phyloP scores from a whole-genome alignment of 2,888 invertebrate genomes.

The Netelia fuscicornis region DNA sequence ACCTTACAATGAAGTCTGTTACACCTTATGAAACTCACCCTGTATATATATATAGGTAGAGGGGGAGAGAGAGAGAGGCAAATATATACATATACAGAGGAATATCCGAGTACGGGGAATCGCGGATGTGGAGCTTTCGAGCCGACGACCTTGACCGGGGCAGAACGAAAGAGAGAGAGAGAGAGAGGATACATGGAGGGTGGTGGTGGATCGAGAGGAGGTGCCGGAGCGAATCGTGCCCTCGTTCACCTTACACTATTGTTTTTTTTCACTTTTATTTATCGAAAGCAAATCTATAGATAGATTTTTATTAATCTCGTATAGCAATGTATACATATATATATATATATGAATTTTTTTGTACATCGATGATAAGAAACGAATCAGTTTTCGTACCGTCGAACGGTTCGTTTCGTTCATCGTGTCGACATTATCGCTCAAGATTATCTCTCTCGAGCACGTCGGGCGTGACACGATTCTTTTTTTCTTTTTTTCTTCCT shows the following conservation, averaged over 20 bases:
- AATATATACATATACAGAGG: constrained; percentile 19
- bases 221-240: constrained; percentile 63
- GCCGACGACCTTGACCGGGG: constrained; percentile 72
- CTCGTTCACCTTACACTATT: constrained; percentile 63
- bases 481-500: constrained; percentile 16
- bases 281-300: constrained; percentile 58
- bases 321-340: background rate
- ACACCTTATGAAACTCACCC: too few species aligned
- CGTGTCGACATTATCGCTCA: constrained; percentile 26
- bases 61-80: too few species aligned
- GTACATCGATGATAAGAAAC: too few species aligned
- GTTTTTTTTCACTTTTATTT: constrained; percentile 36
- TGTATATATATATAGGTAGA: too few species aligned
- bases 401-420: constrained; percentile 2
- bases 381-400: background rate
- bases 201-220: constrained; percentile 58
- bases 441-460: constrained; percentile 30
- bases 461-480: constrained; percentile 24
- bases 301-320: constrained; percentile 45
- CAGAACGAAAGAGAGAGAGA: constrained; percentile 58
- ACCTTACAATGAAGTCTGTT: too few species aligned
- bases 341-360: background rate
- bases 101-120: constrained; percentile 57
- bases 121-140: constrained; percentile 65
- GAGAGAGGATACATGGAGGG: constrained; percentile 55